Percentiles rank a stretch among this genome's conserved stretches.
phyloP scores from a whole-genome alignment of 1,140 invertebrate genomes.

The Drosophila punjabiensis region DNA sequence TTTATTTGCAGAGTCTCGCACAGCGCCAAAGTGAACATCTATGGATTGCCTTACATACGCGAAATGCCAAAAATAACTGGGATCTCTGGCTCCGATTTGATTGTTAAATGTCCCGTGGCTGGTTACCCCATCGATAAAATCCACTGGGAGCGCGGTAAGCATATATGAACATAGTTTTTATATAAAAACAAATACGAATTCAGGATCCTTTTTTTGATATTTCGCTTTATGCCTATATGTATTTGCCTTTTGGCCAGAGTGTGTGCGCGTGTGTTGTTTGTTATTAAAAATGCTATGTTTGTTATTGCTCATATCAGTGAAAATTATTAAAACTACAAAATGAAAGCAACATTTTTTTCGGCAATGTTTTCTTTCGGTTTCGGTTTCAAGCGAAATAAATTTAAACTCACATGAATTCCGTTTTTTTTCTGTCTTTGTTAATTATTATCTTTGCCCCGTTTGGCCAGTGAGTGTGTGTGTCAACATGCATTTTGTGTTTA shows the following conservation, averaged over 20 bases:
- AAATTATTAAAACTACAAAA: conserved; percentile 75
- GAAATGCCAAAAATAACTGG: conserved; percentile 96
- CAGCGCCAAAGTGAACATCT: conserved; percentile 95
- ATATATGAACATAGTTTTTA: neutral
- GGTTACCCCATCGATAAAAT: conserved; percentile 96
- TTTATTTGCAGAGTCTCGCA: conserved; percentile 88
- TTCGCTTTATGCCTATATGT: conserved; percentile 28
- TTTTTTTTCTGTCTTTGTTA: conserved; percentile 21
- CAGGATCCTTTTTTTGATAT: conserved; percentile 10
- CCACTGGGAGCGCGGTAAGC: conserved; percentile 94
- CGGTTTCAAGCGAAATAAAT: conserved; percentile 47
- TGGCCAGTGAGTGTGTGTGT: conserved; percentile 1
- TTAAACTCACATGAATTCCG: conserved; percentile 18
- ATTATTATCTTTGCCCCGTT: conserved; percentile 44
- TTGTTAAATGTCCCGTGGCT: conserved; percentile 96
- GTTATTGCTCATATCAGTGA: conserved; percentile 75
- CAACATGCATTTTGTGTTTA: conserved; percentile 39
- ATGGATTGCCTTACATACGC: conserved; percentile 94
- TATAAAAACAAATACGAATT: conserved; percentile 9
- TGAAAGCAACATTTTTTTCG: conserved; percentile 33
- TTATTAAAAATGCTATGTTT: conserved; percentile 75
- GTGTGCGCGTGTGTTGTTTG: conserved; percentile 51
- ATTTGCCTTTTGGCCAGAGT: conserved; percentile 63
- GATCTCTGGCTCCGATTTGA: conserved; percentile 93
- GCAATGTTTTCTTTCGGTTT: conserved; percentile 21